Percentiles rank a stretch among this genome's conserved stretches.
These are phyloP conservation scores for Spilosoma lubricipeda DNA, from an alignment of 2,888 invertebrate species.

Conservation along the genomic window DNA sequence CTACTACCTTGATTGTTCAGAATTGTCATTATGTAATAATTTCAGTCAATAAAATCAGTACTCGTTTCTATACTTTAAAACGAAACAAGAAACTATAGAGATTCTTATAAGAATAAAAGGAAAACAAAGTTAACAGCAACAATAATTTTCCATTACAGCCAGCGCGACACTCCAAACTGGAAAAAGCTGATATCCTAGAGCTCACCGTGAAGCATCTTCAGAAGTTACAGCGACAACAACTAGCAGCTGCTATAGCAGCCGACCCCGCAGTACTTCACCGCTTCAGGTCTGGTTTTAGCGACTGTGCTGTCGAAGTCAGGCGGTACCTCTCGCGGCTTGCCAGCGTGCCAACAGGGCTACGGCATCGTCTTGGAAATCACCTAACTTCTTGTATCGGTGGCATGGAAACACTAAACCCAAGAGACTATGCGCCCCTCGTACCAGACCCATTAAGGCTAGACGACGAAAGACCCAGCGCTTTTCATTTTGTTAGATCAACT, in stretches of 20 bases:
- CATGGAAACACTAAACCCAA: slow-evolving; percentile 75
- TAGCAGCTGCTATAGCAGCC: slow-evolving; percentile 92
- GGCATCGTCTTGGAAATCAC: slow-evolving; percentile 89
- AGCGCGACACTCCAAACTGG: slow-evolving; percentile 96
- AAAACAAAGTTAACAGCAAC: not conserved
- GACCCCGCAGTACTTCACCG: slow-evolving; percentile 94
- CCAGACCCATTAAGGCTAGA: slow-evolving; percentile 83
- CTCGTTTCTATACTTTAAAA: not conserved
- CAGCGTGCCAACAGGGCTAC: slow-evolving; percentile 85
- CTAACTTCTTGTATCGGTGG: slow-evolving; percentile 88
- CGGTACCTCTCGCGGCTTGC: slow-evolving; percentile 89
- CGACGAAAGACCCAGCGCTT: slow-evolving; percentile 78
- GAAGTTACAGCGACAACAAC: slow-evolving; percentile 94
- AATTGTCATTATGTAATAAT: no score
- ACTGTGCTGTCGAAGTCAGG: slow-evolving; percentile 94
- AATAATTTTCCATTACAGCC: slow-evolving; percentile 88
- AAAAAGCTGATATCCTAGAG: slow-evolving; percentile 98
- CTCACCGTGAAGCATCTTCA: slow-evolving; percentile 97
- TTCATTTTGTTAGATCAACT: slow-evolving; percentile 75
- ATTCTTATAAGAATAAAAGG: no score
- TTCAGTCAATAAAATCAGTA: no score
- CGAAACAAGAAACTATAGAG: slow-evolving; percentile 14
- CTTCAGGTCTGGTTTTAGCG: slow-evolving; percentile 95
- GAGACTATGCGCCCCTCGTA: slow-evolving; percentile 85
- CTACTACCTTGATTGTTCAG: no score